phyloP scores from a whole-genome alignment of 2,797 vertebrate genomes.

The Pterois miles region DNA sequence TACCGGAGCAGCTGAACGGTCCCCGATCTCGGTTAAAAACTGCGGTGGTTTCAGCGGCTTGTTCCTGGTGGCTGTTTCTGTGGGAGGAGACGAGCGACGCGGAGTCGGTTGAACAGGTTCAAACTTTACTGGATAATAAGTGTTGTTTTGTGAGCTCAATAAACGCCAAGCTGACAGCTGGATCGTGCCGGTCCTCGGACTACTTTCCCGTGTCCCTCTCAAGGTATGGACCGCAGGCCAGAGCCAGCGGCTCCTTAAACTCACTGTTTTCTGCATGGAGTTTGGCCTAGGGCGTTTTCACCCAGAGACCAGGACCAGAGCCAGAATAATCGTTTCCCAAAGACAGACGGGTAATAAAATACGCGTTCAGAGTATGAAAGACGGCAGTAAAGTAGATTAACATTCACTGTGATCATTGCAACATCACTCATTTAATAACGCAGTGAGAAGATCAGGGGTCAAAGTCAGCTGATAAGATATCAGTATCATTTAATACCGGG shows the following conservation, averaged over 20 bases:
- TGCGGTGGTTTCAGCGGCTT: background rate
- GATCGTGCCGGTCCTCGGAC: accelerated
- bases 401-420: too few species aligned
- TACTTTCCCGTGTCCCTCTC: accelerated
- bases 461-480: slow-evolving; percentile 54
- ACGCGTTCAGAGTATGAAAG: too few species aligned
- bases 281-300: background rate
- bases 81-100: background rate
- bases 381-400: background rate
- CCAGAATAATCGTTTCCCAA: background rate
- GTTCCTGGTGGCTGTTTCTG: too few species aligned
- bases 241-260: background rate
- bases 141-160: accelerated
- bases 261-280: background rate
- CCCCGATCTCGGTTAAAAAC: background rate
- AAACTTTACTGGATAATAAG: background rate
- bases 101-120: background rate
- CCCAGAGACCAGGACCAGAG: too few species aligned
- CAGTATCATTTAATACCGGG: background rate
- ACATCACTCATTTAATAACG: too few species aligned
- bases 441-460: background rate
- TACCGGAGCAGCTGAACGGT: too few species aligned
- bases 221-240: background rate
- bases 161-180: background rate
- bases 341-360: background rate